Percentiles rank a stretch among this genome's conserved stretches.
Conservation (phyloP, 2,113 vertebrate species). For the Haplochromis vanheusdeni region DNA sequence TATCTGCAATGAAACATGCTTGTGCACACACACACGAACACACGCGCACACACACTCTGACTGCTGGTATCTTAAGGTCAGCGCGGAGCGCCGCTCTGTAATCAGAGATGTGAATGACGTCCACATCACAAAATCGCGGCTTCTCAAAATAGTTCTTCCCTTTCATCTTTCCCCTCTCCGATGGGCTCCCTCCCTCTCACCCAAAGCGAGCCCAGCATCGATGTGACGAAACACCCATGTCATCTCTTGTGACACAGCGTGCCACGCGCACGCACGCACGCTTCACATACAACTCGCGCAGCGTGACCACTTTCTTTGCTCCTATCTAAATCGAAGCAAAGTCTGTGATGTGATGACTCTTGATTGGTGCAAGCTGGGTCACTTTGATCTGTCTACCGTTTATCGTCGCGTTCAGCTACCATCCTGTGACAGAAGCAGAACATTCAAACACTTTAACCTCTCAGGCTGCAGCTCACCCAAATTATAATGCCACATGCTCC, state of each 20-base stretch:
- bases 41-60: rapidly evolving
- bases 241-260: conserved; percentile 26
- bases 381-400: conserved; percentile 30
- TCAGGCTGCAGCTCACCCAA: background rate
- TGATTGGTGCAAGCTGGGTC: conserved; percentile 26
- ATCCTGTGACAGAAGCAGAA: background rate
- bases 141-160: conserved; percentile 44
- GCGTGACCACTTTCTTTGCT: conserved; percentile 3
- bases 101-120: conserved; percentile 44
- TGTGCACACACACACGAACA: rapidly evolving
- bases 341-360: conserved; percentile 30
- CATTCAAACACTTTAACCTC: background rate
- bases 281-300: background rate
- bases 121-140: conserved; percentile 40
- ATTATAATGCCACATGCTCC: background rate
- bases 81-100: background rate
- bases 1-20: background rate
- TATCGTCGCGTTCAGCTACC: conserved; percentile 1
- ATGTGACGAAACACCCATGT: conserved; percentile 39
- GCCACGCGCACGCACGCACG: background rate
- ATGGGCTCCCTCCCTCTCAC: conserved; percentile 2
- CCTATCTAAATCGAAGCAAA: conserved; percentile 1
- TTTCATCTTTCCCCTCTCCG: conserved; percentile 19
- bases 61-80: conserved; percentile 35
- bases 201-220: background rate